These are phyloP conservation scores for Pseudotriccus pelzelni DNA, from an alignment of 2,797 vertebrate species.

Conservation along the genomic window DNA sequence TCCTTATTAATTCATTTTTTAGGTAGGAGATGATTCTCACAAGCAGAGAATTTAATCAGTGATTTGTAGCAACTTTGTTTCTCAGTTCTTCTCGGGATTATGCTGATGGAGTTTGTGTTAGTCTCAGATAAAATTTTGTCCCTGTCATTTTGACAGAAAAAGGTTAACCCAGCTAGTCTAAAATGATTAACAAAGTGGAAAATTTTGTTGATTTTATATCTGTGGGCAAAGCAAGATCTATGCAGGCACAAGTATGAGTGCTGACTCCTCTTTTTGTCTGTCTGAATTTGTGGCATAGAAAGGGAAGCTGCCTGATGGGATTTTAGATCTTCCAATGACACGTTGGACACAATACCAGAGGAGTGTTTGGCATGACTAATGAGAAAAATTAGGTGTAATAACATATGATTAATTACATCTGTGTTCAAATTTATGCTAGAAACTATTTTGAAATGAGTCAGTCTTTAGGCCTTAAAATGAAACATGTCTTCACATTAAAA, in stretches of 20 bases:
- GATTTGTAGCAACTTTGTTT: not conserved
- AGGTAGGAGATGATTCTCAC: not conserved
- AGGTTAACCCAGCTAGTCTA: constrained; percentile 23
- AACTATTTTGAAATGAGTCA: not conserved
- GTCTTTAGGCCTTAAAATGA: not conserved
- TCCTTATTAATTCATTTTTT: not conserved
- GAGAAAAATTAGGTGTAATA: not conserved
- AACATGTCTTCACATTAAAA: not conserved
- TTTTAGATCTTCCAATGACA: constrained; percentile 33
- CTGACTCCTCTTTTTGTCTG: constrained; percentile 52
- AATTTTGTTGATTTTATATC: constrained; percentile 1
- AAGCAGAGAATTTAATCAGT: not conserved
- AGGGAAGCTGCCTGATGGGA: not conserved
- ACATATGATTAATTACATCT: not conserved
- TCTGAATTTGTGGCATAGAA: constrained; percentile 25
- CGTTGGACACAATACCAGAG: not conserved
- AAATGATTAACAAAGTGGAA: not conserved
- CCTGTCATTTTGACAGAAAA: constrained; percentile 25
- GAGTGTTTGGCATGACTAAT: not conserved
- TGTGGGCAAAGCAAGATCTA: constrained; percentile 30
- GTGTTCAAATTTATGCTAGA: not conserved
- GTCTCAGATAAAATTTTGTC: not conserved
- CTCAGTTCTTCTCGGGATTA: not conserved
- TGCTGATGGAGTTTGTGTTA: not conserved
- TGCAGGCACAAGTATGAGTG: not conserved